These are phyloP conservation scores for Plectrocnemia conspersa DNA, from an alignment of 1,140 invertebrate species.

Conservation along the genomic window DNA sequence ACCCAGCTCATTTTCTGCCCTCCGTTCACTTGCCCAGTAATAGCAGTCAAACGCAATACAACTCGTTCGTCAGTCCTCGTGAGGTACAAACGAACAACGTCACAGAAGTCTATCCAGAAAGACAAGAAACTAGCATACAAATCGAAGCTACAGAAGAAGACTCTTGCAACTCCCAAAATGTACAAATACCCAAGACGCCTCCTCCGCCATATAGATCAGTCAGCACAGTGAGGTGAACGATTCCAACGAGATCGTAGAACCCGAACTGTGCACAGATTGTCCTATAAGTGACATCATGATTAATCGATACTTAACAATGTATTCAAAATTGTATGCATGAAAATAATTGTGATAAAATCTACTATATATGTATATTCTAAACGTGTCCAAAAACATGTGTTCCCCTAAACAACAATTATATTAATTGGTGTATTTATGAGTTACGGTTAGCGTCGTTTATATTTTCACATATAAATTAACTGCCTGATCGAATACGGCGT, in stretches of 20 bases:
- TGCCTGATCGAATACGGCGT: no score
- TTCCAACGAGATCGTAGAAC: no score
- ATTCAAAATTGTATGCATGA: neutral
- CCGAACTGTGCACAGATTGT: no score
- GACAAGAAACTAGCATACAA: no score
- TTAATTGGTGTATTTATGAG: conserved; percentile 33
- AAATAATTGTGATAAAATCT: neutral
- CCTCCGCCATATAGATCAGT: conserved; percentile 49
- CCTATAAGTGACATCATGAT: no score
- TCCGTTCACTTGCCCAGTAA: conserved; percentile 33
- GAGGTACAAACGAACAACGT: no score
- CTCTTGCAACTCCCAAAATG: conserved; percentile 35
- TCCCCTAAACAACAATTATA: conserved; percentile 32
- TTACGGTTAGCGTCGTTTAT: no score
- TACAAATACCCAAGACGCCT: conserved; percentile 45
- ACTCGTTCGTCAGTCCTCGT: no score
- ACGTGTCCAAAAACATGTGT: conserved; percentile 12
- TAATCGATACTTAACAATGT: neutral
- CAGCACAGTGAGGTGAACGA: conserved; percentile 48
- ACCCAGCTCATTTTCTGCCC: conserved; percentile 51
- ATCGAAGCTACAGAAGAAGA: no score
- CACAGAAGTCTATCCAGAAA: no score
- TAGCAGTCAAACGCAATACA: conserved; percentile 38
- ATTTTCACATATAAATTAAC: no score
- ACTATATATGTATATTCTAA: conserved; percentile 3